These are phyloP conservation scores for Eupithecia vulgata DNA, from an alignment of 2,888 invertebrate genomes.

Conservation along the genomic window DNA sequence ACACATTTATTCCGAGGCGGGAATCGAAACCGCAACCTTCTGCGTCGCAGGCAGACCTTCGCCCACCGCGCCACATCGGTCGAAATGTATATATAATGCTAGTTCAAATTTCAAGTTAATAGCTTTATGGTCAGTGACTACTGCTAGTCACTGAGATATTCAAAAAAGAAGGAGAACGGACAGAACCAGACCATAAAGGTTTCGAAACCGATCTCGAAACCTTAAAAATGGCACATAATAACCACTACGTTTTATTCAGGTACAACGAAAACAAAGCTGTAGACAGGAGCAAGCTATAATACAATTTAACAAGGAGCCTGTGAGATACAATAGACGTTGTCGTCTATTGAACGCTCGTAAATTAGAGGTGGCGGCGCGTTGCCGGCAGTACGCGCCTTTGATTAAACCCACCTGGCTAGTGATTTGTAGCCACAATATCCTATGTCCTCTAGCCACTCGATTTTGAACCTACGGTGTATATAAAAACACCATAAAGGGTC, in stretches of 20 bases:
- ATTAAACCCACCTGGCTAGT: slow-evolving; percentile 62
- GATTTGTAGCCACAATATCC: slow-evolving; percentile 58
- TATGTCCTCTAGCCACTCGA: not conserved
- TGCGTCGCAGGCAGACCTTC: no score
- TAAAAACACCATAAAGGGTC: not conserved
- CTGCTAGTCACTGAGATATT: no score
- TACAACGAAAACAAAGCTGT: not conserved
- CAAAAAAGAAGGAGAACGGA: no score
- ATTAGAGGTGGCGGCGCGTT: slow-evolving; percentile 47
- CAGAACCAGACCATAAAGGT: no score
- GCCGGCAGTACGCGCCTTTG: slow-evolving; percentile 60
- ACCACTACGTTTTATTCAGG: not conserved
- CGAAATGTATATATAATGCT: no score
- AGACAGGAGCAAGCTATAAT: not conserved
- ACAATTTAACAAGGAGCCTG: slow-evolving; percentile 28
- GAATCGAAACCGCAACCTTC: no score
- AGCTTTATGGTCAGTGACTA: no score
- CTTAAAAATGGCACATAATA: no score
- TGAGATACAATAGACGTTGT: slow-evolving; percentile 18
- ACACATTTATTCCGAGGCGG: no score
- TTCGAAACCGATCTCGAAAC: no score
- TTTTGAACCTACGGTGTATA: not conserved
- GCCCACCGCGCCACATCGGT: no score
- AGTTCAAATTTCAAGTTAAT: no score
- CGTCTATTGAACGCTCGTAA: slow-evolving; percentile 61